Evolutionary conservation across 2,113 vertebrate species (phyloP), one percentile per base, ranked within the genome.

Genomic region (Argyrosomus japonicus): DNA sequence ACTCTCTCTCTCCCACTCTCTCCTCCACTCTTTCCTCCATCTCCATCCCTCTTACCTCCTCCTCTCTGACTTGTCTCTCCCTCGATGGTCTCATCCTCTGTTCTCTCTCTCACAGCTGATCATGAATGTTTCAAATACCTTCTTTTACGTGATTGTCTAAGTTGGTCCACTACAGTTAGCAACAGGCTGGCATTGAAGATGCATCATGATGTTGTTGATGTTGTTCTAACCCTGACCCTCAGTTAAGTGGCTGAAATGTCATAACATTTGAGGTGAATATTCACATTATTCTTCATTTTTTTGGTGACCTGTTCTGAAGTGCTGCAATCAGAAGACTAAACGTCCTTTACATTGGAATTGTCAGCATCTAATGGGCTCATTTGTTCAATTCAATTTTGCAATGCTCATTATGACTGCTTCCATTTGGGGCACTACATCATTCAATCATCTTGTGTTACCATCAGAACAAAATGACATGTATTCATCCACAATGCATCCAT

Each of bases 31-130:
- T 45, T n/a, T 29, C 48, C 12, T 45, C 48, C 58, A 40, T 45
- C n/a, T 50, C 51, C 64, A 51, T 77, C 32, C 4, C 40, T 74
- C 63, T 63, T n/a, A 63, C 64, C 14, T 45, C 25, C 36, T 47
- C 11, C 23, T 53, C 84, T 51, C 12, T 69, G 14, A 45, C 29
- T 47, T 27, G 27, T 70, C 32, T 40, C 23, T 47, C 50, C 7
- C 45, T 48, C 23, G 25, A 2, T 60, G 45, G 27, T 69, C 51
- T 64, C 23, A 19, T 68, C 12, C 18, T 65, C 50, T 21, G 21
- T 19, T 29, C 10, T 47, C 19, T 10, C 51, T 82, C 2, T 56
- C 27, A 25, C 21, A 9, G 18, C 21, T 60, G 10, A 3, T 68
- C 50, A 56, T 18, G 29, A 23, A 21, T 1, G 15, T 17, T 60